Base-by-base conservation (phyloP, 2,888 invertebrate genomes). In the Nipponacmea schrenckii region DNA sequence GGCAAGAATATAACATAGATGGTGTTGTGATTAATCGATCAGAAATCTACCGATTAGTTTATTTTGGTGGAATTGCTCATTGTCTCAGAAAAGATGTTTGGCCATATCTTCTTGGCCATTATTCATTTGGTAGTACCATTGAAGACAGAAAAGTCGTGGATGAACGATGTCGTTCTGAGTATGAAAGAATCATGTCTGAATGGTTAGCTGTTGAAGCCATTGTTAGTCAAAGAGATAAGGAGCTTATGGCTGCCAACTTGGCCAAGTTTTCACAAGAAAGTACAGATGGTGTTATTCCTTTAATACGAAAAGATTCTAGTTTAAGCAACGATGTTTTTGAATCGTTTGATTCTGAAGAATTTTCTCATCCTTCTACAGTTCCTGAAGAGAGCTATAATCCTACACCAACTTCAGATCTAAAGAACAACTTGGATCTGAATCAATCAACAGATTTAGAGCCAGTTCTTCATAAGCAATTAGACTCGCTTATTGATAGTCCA, bases 171-270 rank as follows among this genome's bases (percentile, higher is more conserved):
- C 92, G 93, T 73, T 93, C 94, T 63, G 92, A 93, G 74, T 96
- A 96, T 83, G 96, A 97, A 89, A 94, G 94, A 8, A 94, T 94
- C 0, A 95, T 97, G 94, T 95, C 96, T 0, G 96, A 97, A 88
- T 97, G 97, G 97, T 89, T 96, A 74, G 96, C 96, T 0, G 95
- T 97, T 0, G 97, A 98, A 86, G 96, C 96, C 0, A 96, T 97
- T 76, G 95, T 97, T 0, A 78, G 85, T 62, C 89, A 89, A 75
- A 76, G 88, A 67, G 89, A 90, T 72, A 87, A 86, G 74, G 90
- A 90, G 77, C 93, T 93, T 63, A 94, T 95, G 74, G 95, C 95
- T 0, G 93, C 93, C 14, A 95, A 95, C 62, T 93, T 95, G 68
- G 95, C 95, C 8, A 93, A 95, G 84, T 90, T 95, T n/a, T 94